These are phyloP conservation scores for Oscheius sp. DNA, from an alignment of 2,888 invertebrate species.

Conservation along the genomic window DNA sequence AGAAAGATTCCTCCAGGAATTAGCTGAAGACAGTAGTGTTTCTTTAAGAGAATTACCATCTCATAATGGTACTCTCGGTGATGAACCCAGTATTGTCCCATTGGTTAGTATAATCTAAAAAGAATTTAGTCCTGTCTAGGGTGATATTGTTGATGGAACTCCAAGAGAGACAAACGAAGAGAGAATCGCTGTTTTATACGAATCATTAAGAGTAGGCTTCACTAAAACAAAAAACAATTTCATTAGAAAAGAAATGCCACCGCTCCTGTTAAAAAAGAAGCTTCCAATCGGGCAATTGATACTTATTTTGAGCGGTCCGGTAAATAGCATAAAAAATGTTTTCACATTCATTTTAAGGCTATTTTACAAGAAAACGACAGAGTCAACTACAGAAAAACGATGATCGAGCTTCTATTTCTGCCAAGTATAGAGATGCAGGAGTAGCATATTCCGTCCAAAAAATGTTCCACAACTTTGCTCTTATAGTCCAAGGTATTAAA, in stretches of 20 bases:
- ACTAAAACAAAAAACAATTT: background rate
- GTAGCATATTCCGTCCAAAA: conserved; percentile 15
- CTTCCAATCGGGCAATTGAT: background rate
- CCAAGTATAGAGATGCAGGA: conserved; percentile 14
- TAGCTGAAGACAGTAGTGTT: conserved; percentile 19
- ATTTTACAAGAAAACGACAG: background rate
- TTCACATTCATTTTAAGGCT: background rate
- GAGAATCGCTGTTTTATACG: background rate
- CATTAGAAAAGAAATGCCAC: background rate
- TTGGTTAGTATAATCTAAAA: background rate
- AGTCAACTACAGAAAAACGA: background rate
- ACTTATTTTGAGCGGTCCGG: conserved; percentile 11
- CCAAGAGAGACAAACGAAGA: background rate
- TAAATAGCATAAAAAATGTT: background rate
- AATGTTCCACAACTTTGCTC: conserved; percentile 18
- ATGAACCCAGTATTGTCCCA: conserved; percentile 7
- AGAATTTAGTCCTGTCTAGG: background rate
- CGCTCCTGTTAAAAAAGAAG: background rate
- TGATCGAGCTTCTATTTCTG: background rate
- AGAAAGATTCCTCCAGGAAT: conserved; percentile 17
- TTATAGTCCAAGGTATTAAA: conserved; percentile 28
- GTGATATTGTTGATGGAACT: background rate
- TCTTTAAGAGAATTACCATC: conserved; percentile 16
- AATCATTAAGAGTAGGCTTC: background rate
- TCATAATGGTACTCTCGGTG: too few species aligned